phyloP scores from a whole-genome alignment of 2,113 vertebrate species.

The Odontesthes bonariensis region DNA sequence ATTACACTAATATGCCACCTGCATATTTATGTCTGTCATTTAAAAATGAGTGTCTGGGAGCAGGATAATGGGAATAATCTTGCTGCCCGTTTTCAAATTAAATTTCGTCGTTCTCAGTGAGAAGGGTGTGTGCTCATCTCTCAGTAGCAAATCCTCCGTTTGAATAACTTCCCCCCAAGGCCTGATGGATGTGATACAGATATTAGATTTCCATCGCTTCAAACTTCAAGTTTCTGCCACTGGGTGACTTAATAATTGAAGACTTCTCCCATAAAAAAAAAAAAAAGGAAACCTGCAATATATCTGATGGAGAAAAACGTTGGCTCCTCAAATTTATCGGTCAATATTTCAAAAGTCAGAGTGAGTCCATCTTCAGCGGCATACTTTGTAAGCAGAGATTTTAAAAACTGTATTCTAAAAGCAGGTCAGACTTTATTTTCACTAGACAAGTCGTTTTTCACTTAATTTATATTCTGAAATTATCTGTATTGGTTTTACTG shows the following conservation, averaged over 20 bases:
- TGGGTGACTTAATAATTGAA: slow-evolving; percentile 75
- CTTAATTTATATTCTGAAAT: background rate
- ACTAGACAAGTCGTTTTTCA: background rate
- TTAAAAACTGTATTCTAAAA: slow-evolving; percentile 25
- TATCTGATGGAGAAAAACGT: slow-evolving; percentile 64
- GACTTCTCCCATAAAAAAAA: slow-evolving; percentile 52
- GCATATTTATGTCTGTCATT: slow-evolving; percentile 57
- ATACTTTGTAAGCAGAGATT: slow-evolving; percentile 20
- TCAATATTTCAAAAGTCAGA: slow-evolving; percentile 60
- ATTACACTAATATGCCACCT: slow-evolving; percentile 47
- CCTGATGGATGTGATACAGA: slow-evolving; percentile 74
- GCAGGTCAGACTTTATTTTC: background rate
- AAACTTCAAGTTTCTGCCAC: slow-evolving; percentile 65
- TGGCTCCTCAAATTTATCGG: slow-evolving; percentile 55
- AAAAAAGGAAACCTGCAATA: slow-evolving; percentile 47
- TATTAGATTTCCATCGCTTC: slow-evolving; percentile 79
- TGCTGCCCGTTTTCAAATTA: slow-evolving; percentile 70
- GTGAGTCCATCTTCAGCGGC: slow-evolving; percentile 25
- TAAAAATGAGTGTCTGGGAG: slow-evolving; percentile 62
- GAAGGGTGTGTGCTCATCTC: slow-evolving; percentile 35
- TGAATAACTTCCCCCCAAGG: slow-evolving; percentile 58
- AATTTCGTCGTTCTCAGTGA: slow-evolving; percentile 55
- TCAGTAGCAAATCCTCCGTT: slow-evolving; percentile 51
- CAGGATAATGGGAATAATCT: slow-evolving; percentile 68
- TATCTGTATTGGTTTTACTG: background rate